A percentile compares a stretch with the other conserved stretches of the same genome.
These are phyloP conservation scores for Aplysina aerophoba DNA, from an alignment of 37 sponge, comb jelly and placozoan genomes.

Conservation along the genomic window DNA sequence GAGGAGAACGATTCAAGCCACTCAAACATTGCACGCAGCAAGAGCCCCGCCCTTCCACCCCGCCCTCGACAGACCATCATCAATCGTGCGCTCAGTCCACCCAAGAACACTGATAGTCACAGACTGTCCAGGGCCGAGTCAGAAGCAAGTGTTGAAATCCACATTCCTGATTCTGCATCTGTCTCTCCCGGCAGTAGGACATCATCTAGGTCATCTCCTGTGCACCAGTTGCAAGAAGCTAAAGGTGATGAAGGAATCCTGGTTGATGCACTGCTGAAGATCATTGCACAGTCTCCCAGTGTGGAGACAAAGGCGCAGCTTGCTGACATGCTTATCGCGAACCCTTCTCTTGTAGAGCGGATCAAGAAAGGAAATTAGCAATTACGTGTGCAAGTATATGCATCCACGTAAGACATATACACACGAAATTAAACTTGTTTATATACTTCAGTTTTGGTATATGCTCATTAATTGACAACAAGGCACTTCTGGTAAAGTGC, in stretches of 20 bases:
- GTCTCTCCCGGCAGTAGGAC: not conserved
- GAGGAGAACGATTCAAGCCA: not conserved
- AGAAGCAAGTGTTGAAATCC: not conserved
- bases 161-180: not conserved
- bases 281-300: not conserved
- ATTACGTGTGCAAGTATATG: not conserved
- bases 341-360: constrained; percentile 4
- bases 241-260: not conserved
- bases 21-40: not conserved
- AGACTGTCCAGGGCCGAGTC: not conserved
- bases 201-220: not conserved
- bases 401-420: too few species aligned
- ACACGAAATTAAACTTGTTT: too few species aligned
- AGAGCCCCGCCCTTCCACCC: constrained; percentile 14
- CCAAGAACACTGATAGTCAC: not conserved
- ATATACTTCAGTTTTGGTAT: too few species aligned
- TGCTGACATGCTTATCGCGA: not conserved
- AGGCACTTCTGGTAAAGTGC: too few species aligned
- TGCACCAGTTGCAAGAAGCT: not conserved
- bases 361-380: not conserved
- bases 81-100: constrained; percentile 4
- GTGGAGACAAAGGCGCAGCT: constrained; percentile 11
- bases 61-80: constrained; percentile 12
- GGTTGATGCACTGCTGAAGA: constrained; percentile 24
- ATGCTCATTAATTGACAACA: too few species aligned